A percentile compares a stretch with the other conserved stretches of the same genome.
These are phyloP conservation scores for Bubo scandiacus DNA, from an alignment of 2,113 vertebrate species.

Conservation along the genomic window DNA sequence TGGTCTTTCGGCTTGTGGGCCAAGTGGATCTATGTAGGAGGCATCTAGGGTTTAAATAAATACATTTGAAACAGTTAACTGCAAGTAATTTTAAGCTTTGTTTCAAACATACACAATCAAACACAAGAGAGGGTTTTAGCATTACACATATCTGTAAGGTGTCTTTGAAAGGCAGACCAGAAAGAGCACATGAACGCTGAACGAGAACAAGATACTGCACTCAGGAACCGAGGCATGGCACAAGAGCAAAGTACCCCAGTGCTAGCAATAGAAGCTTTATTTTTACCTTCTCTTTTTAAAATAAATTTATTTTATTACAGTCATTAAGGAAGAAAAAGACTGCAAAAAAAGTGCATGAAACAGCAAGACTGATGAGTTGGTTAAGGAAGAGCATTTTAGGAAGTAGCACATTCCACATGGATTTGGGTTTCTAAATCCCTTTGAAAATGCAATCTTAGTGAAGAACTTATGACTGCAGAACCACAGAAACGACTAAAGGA, in stretches of 20 bases:
- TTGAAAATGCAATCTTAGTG: background rate
- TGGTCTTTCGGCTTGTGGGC: constrained; percentile 89
- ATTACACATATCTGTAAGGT: background rate
- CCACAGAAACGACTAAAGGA: background rate
- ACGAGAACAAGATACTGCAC: background rate
- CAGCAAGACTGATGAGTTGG: background rate
- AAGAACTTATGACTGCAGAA: background rate
- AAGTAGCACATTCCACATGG: background rate
- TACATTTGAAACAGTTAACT: background rate
- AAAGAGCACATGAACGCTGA: background rate
- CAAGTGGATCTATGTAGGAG: constrained; percentile 90
- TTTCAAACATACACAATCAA: background rate
- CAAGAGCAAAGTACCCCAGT: background rate
- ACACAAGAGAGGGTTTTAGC: background rate
- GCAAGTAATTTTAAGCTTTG: background rate
- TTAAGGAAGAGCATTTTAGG: background rate
- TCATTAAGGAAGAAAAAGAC: background rate
- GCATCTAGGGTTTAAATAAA: constrained; percentile 80
- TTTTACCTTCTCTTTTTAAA: background rate
- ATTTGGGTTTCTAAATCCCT: background rate
- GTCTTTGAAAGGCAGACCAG: background rate
- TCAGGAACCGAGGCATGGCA: background rate
- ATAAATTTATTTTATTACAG: background rate
- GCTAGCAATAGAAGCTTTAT: background rate
- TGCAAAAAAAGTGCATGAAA: background rate